Base-by-base conservation (phyloP, 2,888 invertebrate species). In the Pristionchus exspectatus region DNA sequence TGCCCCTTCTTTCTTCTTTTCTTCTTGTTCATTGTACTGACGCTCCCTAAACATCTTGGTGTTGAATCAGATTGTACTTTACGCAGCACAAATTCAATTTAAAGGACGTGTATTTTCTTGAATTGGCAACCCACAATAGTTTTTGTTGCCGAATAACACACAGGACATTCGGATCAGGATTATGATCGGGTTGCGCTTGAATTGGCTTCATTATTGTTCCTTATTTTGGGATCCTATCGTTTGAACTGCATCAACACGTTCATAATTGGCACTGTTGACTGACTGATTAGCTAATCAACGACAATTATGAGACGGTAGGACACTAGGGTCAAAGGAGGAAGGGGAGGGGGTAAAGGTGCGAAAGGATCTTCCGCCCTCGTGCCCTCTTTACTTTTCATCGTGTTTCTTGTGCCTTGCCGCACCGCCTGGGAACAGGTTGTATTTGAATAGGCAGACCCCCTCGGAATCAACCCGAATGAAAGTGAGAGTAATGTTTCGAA, bases 401-500 rank as follows among this genome's bases (percentile, higher is more conserved):
- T n/a, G 63, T 50, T 50, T 50, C 44, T 50, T 50, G n/a, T n/a
- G 44, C 44, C 44, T 7, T 50, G 44, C 44, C 44, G 44, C 44
- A 50, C 12, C n/a, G 63, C 63, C 18, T 16, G 33, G 10, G 72
- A 72, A 72, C 72, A 72, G 72, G 72, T 72, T 72, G 72, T 72
- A 72, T 72, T 21, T 72, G 72, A 72, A 72, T 72, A 72, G 72
- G 2, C 16, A 30, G 33, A 33, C 72, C 56, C 56, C 56, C 18
- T 16, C 18, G 16, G 56, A 56, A 56, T 56, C 56, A 56, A 56
- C 56, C 56, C 56, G 56, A 27, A 4, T 14, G 72, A 72, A 33
- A 72, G 72, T 33, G 72, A 72, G 72, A 72, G 72, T 72, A 3
- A 72, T 72, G 33, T 72, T 30, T 33, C 72, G 63, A 63, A 10